Conservation (phyloP, 2,888 invertebrate genomes). For the Callinectes sapidus region DNA sequence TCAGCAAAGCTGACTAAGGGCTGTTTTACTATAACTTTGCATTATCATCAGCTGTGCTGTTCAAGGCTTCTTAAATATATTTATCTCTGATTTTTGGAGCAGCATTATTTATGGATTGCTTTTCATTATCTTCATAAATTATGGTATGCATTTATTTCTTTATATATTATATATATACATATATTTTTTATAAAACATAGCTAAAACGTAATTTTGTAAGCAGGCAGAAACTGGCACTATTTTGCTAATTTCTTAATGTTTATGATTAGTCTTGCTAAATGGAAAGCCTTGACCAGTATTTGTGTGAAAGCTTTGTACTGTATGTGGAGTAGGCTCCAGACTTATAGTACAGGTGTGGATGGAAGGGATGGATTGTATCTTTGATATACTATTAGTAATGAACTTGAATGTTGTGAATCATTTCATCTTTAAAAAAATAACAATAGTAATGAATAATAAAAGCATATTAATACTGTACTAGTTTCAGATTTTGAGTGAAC, state of each 20-base stretch:
- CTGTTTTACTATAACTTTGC: constrained; percentile 23
- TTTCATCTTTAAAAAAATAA: background rate
- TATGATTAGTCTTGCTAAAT: constrained; percentile 19
- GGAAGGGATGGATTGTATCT: constrained; percentile 15
- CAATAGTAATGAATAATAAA: background rate
- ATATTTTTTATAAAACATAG: constrained; percentile 1
- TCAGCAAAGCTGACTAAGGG: constrained; percentile 32
- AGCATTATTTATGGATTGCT: constrained; percentile 7
- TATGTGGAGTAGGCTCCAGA: constrained; percentile 5
- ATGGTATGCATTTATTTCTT: constrained; percentile 17
- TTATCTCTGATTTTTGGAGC: background rate
- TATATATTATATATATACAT: background rate
- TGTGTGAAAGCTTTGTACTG: constrained; percentile 34
- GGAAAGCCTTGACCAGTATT: constrained; percentile 36
- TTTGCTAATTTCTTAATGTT: constrained; percentile 11
- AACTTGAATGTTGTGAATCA: background rate
- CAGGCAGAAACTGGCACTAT: background rate
- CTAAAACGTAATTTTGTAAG: background rate
- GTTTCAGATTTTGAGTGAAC: background rate
- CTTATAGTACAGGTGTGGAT: constrained; percentile 9
- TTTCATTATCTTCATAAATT: background rate
- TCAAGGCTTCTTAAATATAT: constrained; percentile 5
- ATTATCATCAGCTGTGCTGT: constrained; percentile 13
- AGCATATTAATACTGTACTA: background rate
- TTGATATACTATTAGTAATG: background rate